A percentile compares a stretch with the other conserved stretches of the same genome.
Conservation (phyloP, 2,888 invertebrate genomes). For the Margaritifera margaritifera region DNA sequence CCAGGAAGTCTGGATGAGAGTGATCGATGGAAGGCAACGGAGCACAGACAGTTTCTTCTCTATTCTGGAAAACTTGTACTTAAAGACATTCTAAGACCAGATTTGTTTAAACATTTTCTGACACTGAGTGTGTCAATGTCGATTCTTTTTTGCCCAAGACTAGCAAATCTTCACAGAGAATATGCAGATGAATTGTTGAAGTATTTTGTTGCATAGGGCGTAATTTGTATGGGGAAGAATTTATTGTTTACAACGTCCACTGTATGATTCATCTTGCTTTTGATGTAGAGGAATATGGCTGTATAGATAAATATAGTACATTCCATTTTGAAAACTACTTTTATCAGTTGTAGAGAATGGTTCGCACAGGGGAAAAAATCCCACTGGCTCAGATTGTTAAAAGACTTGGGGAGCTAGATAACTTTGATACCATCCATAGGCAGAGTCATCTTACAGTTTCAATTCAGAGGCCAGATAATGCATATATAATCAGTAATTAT, state of each 20-base stretch:
- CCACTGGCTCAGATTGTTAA: no score
- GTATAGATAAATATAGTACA: constrained; percentile 17
- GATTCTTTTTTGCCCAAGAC: no score
- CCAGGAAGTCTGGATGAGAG: constrained; percentile 45
- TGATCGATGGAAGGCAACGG: constrained; percentile 57
- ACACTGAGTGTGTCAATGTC: no score
- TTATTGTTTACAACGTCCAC: no score
- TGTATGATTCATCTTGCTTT: constrained; percentile 11
- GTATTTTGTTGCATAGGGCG: constrained; percentile 46
- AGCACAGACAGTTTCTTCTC: no score
- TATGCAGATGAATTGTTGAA: constrained; percentile 34
- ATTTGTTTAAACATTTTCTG: no score
- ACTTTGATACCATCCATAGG: not conserved
- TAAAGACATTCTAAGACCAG: no score
- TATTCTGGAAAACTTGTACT: no score
- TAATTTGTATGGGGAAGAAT: constrained; percentile 62
- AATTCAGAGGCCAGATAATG: constrained; percentile 8
- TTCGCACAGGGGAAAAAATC: constrained; percentile 2
- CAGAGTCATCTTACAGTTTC: not conserved
- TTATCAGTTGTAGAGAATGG: constrained; percentile 10
- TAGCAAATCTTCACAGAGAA: no score
- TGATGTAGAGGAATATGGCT: constrained; percentile 14
- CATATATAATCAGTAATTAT: constrained; percentile 8
- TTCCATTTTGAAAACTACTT: constrained; percentile 27
- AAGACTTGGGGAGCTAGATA: constrained; percentile 4